These are phyloP conservation scores for Australoheros facetus DNA, from an alignment of 2,797 vertebrate species.

Conservation along the genomic window DNA sequence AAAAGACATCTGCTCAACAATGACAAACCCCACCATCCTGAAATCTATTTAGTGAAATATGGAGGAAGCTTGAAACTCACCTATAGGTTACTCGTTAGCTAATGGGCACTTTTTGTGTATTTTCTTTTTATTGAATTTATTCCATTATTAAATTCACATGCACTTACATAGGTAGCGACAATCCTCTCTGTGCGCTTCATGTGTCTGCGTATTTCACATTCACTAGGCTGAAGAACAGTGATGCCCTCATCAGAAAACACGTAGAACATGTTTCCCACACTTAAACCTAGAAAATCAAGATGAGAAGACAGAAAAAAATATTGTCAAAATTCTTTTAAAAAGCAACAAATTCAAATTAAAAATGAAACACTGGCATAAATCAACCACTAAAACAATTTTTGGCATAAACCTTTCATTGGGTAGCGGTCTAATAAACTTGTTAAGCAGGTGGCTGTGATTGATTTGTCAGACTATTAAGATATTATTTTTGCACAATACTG, in stretches of 20 bases:
- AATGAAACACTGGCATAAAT: not conserved
- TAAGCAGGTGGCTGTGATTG: constrained; percentile 3
- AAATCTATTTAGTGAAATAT: constrained; percentile 16
- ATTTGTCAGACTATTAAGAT: constrained; percentile 8
- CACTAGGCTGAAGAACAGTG: constrained; percentile 87
- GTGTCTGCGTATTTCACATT: constrained; percentile 92
- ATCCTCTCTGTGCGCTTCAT: constrained; percentile 90
- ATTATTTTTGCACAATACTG: not conserved
- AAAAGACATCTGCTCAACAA: constrained; percentile 8
- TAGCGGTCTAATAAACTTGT: not conserved
- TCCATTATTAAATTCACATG: not conserved
- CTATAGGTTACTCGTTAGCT: not conserved
- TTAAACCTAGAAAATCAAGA: constrained; percentile 83
- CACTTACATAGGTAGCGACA: constrained; percentile 88
- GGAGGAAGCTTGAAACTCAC: not conserved
- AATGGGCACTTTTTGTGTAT: not conserved
- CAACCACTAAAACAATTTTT: not conserved
- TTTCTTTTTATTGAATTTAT: not conserved
- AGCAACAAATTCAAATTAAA: constrained; percentile 18
- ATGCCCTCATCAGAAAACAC: constrained; percentile 94
- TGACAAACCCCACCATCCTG: not conserved
- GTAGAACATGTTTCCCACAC: constrained; percentile 97
- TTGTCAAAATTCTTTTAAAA: not conserved
- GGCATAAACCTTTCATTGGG: not conserved
- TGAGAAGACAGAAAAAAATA: not conserved